These are phyloP conservation scores for Drosophila suzukii DNA, from an alignment of 1,140 invertebrate species.

Conservation along the genomic window DNA sequence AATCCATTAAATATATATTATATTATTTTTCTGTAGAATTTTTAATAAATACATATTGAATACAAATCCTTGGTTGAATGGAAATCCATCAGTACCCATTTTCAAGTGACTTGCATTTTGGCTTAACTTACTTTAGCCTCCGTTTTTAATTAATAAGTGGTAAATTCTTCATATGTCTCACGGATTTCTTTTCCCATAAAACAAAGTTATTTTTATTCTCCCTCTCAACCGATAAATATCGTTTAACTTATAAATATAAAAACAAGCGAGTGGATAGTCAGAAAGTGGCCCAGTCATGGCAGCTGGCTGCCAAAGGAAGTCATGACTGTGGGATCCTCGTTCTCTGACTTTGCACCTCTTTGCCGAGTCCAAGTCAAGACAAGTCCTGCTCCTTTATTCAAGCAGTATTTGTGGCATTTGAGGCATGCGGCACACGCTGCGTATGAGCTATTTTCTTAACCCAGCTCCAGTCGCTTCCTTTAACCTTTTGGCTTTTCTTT, in stretches of 20 bases:
- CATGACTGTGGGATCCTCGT: slow-evolving; percentile 20
- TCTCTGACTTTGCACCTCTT: slow-evolving; percentile 4
- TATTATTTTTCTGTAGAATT: too few relatives aligned
- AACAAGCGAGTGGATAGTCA: slow-evolving; percentile 25
- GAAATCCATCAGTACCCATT: background rate
- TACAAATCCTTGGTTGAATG: too few relatives aligned
- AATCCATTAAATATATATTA: too few relatives aligned
- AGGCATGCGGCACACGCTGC: slow-evolving; percentile 71
- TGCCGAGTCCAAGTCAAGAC: background rate
- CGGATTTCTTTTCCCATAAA: slow-evolving; percentile 12
- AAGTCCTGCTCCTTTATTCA: slow-evolving; percentile 20
- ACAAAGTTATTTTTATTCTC: background rate
- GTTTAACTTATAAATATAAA: slow-evolving; percentile 30
- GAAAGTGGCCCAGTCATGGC: slow-evolving; percentile 44
- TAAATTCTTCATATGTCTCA: background rate
- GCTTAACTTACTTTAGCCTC: background rate
- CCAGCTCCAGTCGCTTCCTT: slow-evolving; percentile 30
- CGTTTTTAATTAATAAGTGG: background rate
- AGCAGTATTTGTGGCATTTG: slow-evolving; percentile 71
- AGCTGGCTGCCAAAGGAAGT: slow-evolving; percentile 42
- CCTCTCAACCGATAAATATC: slow-evolving; percentile 11
- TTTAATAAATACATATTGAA: too few relatives aligned
- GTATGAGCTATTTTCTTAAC: slow-evolving; percentile 78
- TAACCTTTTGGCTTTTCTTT: slow-evolving; percentile 38
- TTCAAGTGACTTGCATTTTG: slow-evolving; percentile 11